Conservation (phyloP, 2,888 invertebrate genomes). For the Druceiella hillmani region DNA sequence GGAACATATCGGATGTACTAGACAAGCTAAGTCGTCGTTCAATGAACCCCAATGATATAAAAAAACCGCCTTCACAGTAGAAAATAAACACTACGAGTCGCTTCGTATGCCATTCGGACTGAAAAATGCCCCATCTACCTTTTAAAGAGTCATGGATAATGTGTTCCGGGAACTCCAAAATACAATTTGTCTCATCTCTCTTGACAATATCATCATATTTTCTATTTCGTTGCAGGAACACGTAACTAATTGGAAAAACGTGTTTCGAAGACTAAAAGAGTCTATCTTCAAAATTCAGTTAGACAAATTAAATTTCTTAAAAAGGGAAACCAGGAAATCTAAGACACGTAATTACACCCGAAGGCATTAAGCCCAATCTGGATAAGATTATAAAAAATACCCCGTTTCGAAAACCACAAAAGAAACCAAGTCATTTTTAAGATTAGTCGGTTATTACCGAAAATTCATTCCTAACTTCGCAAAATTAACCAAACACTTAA, state of each 20-base stretch:
- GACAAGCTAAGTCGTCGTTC: conserved; percentile 21
- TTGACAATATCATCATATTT: conserved; percentile 27
- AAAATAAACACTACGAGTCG: conserved; percentile 28
- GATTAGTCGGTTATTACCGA: no score
- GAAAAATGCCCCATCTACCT: conserved; percentile 28
- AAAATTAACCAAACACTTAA: conserved; percentile 22
- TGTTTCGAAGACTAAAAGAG: conserved; percentile 17
- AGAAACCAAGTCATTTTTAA: no score
- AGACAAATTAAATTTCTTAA: conserved; percentile 24
- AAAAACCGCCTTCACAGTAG: conserved; percentile 27
- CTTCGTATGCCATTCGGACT: conserved; percentile 29
- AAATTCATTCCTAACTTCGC: conserved; percentile 18
- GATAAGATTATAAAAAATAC: conserved; percentile 23
- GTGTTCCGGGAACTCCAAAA: conserved; percentile 23
- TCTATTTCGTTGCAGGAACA: conserved; percentile 20
- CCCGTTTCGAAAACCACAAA: conserved; percentile 19
- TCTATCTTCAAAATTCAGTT: conserved; percentile 22
- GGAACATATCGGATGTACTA: conserved; percentile 24
- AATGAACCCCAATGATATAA: conserved; percentile 19
- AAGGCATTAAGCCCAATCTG: conserved; percentile 25
- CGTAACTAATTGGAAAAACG: conserved; percentile 12
- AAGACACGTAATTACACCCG: conserved; percentile 26
- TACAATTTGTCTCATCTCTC: conserved; percentile 21
- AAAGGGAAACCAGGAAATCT: conserved; percentile 22
- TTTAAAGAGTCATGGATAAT: conserved; percentile 29